Percentiles rank a stretch among this genome's conserved stretches.
These are phyloP conservation scores for Tipula vernalis DNA, from an alignment of 2,888 invertebrate species.

Conservation along the genomic window DNA sequence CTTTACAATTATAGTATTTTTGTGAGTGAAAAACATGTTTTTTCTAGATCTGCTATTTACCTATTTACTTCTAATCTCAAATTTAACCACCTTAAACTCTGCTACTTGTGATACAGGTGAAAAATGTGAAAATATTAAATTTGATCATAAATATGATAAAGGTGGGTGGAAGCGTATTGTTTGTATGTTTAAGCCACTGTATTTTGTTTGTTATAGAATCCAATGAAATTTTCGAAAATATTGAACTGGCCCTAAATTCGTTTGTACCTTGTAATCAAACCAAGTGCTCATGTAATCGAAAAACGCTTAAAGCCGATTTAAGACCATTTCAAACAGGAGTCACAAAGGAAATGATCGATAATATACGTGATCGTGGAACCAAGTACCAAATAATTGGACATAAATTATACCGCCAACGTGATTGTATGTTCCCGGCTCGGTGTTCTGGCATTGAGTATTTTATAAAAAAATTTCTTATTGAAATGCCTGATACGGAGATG, in stretches of 20 bases:
- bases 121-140: not conserved
- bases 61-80: not conserved
- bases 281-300: constrained; percentile 51
- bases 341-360: constrained; percentile 46
- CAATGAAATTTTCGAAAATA: constrained; percentile 32
- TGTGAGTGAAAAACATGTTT: not conserved
- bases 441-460: constrained; percentile 89
- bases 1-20: not conserved
- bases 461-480: constrained; percentile 50
- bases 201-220: constrained; percentile 17
- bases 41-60: not conserved
- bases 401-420: constrained; percentile 64
- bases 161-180: not conserved
- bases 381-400: constrained; percentile 75
- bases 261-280: constrained; percentile 43
- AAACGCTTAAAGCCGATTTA: constrained; percentile 56
- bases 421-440: constrained; percentile 86
- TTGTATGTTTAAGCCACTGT: not conserved
- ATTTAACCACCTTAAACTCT: not conserved
- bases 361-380: constrained; percentile 43
- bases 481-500: constrained; percentile 72
- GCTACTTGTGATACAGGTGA: not conserved
- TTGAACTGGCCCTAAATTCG: constrained; percentile 38
- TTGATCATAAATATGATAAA: not conserved
- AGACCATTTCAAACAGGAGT: constrained; percentile 60